Base-by-base conservation (phyloP, 2,113 vertebrate genomes). In the Podocnemis expansa region DNA sequence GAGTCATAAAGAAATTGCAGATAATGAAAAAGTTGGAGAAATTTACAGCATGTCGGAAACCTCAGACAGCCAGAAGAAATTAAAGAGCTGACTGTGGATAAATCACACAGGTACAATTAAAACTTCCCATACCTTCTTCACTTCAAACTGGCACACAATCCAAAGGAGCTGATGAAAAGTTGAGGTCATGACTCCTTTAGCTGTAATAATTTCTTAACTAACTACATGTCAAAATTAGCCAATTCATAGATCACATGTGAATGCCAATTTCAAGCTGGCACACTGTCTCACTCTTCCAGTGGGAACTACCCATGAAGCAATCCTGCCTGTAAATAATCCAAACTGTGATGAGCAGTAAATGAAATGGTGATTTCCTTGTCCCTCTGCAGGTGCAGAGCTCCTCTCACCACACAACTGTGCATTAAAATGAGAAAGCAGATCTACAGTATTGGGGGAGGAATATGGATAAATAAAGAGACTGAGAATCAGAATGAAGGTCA, bases 11-110 rank as follows among this genome's bases (percentile, higher is more conserved):
- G 98, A 99, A 99, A 98, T 98, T 98, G 99, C 98, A 99, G 99
- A 98, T 99, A 99, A 99, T 99, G 99, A 99, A 99, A 99, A 99
- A 99, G 99, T 99, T 99, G 98, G 98, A 97, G 98, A 99, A 99
- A 99, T 99, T 99, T 99, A 99, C 99, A 99, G 98, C 98, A 90
- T 98, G 98, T 99, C 98, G 98, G 98, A 98, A 98, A 99, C 97
- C 98, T 98, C 97, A 98, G 98, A 98, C 98, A 98, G 98, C 98
- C 98, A 98, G 98, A 98, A 98, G 98, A 98, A 98, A 98, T 98
- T 98, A 98, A 98, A 98, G 98, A 98, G 98, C 98, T 98, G 98
- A 98, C 97, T 98, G 97, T 96, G 96, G 94, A 98, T 98, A 98
- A 98, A 98, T 98, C 98, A 98, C 91, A 97, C 95, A 97, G 97